These are phyloP conservation scores for Periophthalmus modestus DNA, from an alignment of 2,113 vertebrate species.

Conservation along the genomic window DNA sequence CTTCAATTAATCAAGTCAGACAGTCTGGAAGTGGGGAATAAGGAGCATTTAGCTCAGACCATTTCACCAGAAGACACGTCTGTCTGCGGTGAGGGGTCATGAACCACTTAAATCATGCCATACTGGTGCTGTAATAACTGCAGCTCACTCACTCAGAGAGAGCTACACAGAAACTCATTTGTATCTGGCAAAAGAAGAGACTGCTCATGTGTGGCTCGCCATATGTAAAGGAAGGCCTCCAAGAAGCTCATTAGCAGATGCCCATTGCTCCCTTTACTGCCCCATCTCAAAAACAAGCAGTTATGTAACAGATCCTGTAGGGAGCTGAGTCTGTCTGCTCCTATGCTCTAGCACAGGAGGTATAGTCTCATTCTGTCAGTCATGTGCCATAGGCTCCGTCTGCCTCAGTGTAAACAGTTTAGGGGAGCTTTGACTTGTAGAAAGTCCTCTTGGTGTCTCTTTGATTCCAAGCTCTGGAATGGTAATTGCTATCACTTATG, in stretches of 20 bases:
- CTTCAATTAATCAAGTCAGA: conserved; percentile 39
- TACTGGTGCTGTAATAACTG: not conserved
- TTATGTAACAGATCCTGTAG: conserved; percentile 65
- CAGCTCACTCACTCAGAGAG: not conserved
- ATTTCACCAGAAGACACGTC: conserved; percentile 17
- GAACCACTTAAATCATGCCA: conserved; percentile 1
- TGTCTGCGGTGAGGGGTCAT: not conserved
- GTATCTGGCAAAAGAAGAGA: not conserved
- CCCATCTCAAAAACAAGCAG: conserved; percentile 50
- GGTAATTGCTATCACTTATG: conserved; percentile 69
- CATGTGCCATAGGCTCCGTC: conserved; percentile 56
- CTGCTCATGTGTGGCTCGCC: not conserved
- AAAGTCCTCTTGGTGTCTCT: conserved; percentile 65
- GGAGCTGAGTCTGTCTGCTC: conserved; percentile 40
- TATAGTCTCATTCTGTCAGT: conserved; percentile 71
- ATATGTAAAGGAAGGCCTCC: conserved; percentile 9
- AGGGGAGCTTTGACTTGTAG: conserved; percentile 53
- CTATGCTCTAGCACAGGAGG: conserved; percentile 56
- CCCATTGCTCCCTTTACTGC: conserved; percentile 44
- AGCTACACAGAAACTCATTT: not conserved
- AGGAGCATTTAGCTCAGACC: conserved; percentile 3
- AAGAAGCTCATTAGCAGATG: conserved; percentile 56
- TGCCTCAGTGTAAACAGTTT: conserved; percentile 69
- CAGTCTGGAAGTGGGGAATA: conserved; percentile 11
- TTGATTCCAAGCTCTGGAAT: conserved; percentile 63